Evolutionary conservation across 2,797 vertebrate species (phyloP).

Genomic region (Myotis pilosus): DNA sequence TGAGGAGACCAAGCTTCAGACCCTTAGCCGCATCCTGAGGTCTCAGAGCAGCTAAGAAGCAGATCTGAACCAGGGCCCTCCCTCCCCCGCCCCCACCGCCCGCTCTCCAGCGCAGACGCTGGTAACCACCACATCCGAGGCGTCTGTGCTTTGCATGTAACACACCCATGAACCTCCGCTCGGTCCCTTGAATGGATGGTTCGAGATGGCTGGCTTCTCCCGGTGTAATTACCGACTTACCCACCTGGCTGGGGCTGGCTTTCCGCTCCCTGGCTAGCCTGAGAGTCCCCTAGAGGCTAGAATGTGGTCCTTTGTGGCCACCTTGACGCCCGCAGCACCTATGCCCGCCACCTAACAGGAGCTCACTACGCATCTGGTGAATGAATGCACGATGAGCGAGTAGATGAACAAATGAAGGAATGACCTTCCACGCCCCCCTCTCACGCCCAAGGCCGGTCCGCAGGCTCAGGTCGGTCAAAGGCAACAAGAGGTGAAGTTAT

Average conservation of each 20-base stretch:
- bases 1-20: background rate
- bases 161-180: background rate
- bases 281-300: background rate
- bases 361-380: background rate
- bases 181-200: background rate
- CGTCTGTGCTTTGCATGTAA: background rate
- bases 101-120: rapidly evolving
- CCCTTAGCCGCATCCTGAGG: background rate
- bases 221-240: background rate
- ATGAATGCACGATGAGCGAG: background rate
- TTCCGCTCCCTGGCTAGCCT: background rate
- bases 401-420: background rate
- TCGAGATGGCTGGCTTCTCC: background rate
- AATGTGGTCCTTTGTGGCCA: background rate
- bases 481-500: background rate
- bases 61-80: background rate
- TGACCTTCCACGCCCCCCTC: background rate
- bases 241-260: background rate
- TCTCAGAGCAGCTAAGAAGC: background rate
- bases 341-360: background rate
- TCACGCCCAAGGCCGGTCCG: background rate
- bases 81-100: no score
- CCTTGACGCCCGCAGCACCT: background rate
- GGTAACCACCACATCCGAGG: rapidly evolving
- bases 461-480: background rate